Evolutionary conservation across 2,797 vertebrate genomes (phyloP), one percentile per base, ranked within the genome.

Genomic region (Meriones psammophilus): DNA sequence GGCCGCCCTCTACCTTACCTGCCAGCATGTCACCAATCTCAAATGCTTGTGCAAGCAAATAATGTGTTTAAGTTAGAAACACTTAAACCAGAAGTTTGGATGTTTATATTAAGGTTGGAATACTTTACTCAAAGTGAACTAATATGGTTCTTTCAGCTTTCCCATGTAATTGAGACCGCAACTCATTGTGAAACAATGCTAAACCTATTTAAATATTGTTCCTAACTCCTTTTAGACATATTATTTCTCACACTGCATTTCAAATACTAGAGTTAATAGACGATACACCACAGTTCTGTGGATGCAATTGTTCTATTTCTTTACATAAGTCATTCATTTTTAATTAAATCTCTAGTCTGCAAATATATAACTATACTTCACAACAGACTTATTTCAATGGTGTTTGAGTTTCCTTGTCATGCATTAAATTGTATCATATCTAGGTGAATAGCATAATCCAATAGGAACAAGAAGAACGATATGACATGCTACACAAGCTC

Each of bases 281-380:
- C 39, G 91, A 73, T 0, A 76, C 58, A 78, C 71, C 96, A n/a
- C 26, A 84, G 28, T 36, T 73, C n/a, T 85, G n/a, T 58, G 89
- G 96, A 97, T 95, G 74, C 60, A 95, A 68, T 86, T 91, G 94
- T 81, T 95, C 64, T 78, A 96, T 95, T 97, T 97, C 97, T 97
- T 97, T 97, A 95, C 74, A 95, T 85, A 96, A 95, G 87, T 89
- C 96, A 96, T 95, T 97, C 92, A 87, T 94, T 97, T 97, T 97
- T 97, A 97, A 98, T 98, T 98, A 98, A 97, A 94, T 64, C 50
- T 92, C 80, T 96, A 62, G 20, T 95, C 95, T 94, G 78, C 92
- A 97, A 97, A 97, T 90, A 97, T 93, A 96, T 97, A 97, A 97
- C 68, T 93, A 33, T 22, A 97, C 64, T 97, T 97, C 91, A 96